Conservation (phyloP, 2,888 invertebrate species). For the Agrilus biguttatus region DNA sequence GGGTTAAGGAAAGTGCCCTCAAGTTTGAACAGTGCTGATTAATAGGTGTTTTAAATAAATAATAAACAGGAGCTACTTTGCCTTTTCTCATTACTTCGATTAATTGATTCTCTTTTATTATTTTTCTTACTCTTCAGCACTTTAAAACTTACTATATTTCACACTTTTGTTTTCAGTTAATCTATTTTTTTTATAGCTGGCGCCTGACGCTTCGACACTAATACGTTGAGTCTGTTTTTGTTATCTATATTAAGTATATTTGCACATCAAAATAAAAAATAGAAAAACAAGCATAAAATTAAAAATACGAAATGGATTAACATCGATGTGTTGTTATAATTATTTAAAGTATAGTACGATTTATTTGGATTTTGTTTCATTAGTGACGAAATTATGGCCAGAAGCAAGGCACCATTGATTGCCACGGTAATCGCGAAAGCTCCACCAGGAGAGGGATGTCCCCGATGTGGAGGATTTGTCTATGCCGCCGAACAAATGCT, state of each 20-base stretch:
- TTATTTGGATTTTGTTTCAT: constrained; percentile 4
- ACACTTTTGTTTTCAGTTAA: too few relatives aligned
- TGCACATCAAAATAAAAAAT: too few relatives aligned
- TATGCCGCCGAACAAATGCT: constrained; percentile 89
- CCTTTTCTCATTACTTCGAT: constrained; percentile 31
- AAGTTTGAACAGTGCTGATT: constrained; percentile 16
- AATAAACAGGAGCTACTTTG: constrained; percentile 24
- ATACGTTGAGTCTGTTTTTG: too few relatives aligned
- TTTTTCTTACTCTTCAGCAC: too few relatives aligned
- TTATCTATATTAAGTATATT: too few relatives aligned
- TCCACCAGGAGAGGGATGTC: constrained; percentile 75
- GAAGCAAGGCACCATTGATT: constrained; percentile 22
- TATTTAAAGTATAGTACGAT: background rate
- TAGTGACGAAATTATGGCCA: constrained; percentile 19
- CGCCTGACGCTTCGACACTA: too few relatives aligned
- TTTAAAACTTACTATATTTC: too few relatives aligned
- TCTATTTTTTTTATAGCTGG: constrained; percentile 5
- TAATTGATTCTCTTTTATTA: too few relatives aligned
- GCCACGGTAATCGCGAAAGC: constrained; percentile 63
- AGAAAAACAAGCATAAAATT: too few relatives aligned
- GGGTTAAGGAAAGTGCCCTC: constrained; percentile 69
- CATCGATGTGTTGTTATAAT: background rate
- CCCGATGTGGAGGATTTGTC: constrained; percentile 76
- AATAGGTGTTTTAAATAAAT: constrained; percentile 11
- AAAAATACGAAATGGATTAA: too few relatives aligned